A percentile compares a stretch with the other conserved stretches of the same genome.
Conservation (phyloP, 2,888 invertebrate species). For the Odontocolon sp. region DNA sequence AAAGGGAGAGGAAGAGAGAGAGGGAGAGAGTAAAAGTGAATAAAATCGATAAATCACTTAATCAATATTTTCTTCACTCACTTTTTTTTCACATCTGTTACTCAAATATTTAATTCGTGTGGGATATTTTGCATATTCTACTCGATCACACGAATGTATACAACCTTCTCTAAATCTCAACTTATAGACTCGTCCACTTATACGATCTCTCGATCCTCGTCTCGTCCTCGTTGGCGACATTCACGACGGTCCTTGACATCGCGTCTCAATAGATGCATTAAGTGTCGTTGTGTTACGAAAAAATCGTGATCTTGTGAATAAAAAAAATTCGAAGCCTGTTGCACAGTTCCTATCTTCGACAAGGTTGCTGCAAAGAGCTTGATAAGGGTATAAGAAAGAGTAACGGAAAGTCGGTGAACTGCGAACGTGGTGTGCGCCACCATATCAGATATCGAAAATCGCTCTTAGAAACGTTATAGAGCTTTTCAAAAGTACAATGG, state of each 20-base stretch:
- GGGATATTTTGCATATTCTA: constrained; percentile 10
- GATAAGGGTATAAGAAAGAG: constrained; percentile 2
- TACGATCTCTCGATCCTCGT: constrained; percentile 8
- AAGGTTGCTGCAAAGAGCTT: not conserved
- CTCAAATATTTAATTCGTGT: not conserved
- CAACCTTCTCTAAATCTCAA: not conserved
- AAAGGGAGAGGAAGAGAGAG: not conserved
- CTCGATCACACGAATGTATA: constrained; percentile 19
- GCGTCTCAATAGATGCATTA: constrained; percentile 32
- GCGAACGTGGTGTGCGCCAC: constrained; percentile 8
- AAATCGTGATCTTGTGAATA: constrained; percentile 52
- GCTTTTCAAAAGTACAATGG: constrained; percentile 25
- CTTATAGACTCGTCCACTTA: constrained; percentile 31
- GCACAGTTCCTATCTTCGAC: constrained; percentile 14
- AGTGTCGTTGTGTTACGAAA: constrained; percentile 46
- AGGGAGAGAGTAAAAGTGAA: not conserved
- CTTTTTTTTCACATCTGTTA: not conserved
- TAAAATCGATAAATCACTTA: not conserved
- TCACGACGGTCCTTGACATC: no score
- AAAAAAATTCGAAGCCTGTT: constrained; percentile 48
- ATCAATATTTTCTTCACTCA: not conserved
- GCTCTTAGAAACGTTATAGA: constrained; percentile 17
- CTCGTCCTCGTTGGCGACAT: constrained; percentile 12
- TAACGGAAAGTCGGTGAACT: constrained; percentile 17
- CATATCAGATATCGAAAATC: constrained; percentile 60